Conservation (phyloP, 2,888 invertebrate species). For the Phortica okadai region DNA sequence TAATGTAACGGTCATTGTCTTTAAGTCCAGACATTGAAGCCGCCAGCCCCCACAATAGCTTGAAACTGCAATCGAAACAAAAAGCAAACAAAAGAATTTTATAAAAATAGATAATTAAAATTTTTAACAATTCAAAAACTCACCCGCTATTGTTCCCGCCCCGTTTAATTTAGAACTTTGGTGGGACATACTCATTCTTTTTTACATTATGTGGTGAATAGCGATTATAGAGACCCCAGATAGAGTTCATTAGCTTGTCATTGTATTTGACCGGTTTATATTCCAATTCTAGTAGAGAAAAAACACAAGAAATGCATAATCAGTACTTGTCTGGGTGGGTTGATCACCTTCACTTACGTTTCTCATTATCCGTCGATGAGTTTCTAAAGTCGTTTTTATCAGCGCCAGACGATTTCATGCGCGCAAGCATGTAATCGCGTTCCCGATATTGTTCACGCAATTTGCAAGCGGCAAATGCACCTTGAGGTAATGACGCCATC, state of each 20-base stretch:
- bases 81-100: not conserved
- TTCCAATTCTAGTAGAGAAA: conserved; percentile 79
- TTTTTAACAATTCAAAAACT: conserved; percentile 45
- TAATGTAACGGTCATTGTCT: not conserved
- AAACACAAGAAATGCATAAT: conserved; percentile 22
- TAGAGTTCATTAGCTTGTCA: conserved; percentile 92
- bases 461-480: conserved; percentile 85
- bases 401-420: conserved; percentile 75
- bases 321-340: not conserved
- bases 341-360: conserved; percentile 61
- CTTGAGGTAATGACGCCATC: conserved; percentile 88
- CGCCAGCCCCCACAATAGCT: conserved; percentile 64
- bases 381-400: conserved; percentile 68
- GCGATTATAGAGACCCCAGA: conserved; percentile 93
- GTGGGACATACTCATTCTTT: conserved; percentile 77
- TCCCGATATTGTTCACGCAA: conserved; percentile 78
- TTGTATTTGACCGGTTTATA: conserved; percentile 86
- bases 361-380: conserved; percentile 65
- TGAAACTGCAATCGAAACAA: conserved; percentile 35
- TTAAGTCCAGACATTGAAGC: conserved; percentile 51
- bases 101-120: conserved; percentile 14
- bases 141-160: conserved; percentile 63
- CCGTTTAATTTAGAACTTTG: conserved; percentile 49
- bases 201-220: conserved; percentile 93
- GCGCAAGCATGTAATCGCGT: conserved; percentile 78